Evolutionary conservation across 2,888 invertebrate genomes (phyloP).

Genomic region (Lamproptera curius): DNA sequence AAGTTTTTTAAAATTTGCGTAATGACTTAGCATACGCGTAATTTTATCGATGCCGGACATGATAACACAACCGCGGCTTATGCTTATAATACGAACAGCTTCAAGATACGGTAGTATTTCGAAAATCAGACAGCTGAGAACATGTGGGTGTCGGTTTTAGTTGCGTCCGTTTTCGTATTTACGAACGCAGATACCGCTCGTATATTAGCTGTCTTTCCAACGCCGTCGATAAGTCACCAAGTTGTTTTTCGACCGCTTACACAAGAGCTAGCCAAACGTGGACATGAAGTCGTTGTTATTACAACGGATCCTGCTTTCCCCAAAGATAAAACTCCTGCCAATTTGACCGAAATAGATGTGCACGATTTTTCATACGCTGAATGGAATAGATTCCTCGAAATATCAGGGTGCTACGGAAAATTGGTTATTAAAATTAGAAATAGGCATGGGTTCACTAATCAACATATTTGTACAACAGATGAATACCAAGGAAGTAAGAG

Average conservation of each 20-base stretch:
- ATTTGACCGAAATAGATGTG: conserved; percentile 42
- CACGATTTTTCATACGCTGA: conserved; percentile 30
- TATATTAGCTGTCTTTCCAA: conserved; percentile 22
- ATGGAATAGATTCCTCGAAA: conserved; percentile 17
- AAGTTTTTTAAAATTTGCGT: too few relatives aligned
- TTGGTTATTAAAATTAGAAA: conserved; percentile 4
- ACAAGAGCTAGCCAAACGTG: background rate
- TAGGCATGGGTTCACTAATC: conserved; percentile 1
- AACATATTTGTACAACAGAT: conserved; percentile 25
- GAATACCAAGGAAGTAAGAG: conserved; percentile 27
- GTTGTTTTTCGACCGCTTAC: background rate
- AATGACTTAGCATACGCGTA: too few relatives aligned
- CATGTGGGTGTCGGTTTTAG: too few relatives aligned
- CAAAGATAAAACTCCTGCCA: conserved; percentile 24
- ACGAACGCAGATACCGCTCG: background rate
- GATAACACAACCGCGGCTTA: too few relatives aligned
- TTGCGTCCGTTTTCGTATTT: background rate
- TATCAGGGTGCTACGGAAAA: conserved; percentile 3
- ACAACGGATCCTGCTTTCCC: conserved; percentile 37
- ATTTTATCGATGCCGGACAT: too few relatives aligned
- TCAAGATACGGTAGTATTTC: too few relatives aligned
- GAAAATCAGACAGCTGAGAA: too few relatives aligned
- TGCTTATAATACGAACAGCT: too few relatives aligned
- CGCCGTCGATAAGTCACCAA: background rate
- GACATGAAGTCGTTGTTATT: conserved; percentile 36